Conservation (phyloP, 2,797 vertebrate genomes). For the Hirundo rustica region DNA sequence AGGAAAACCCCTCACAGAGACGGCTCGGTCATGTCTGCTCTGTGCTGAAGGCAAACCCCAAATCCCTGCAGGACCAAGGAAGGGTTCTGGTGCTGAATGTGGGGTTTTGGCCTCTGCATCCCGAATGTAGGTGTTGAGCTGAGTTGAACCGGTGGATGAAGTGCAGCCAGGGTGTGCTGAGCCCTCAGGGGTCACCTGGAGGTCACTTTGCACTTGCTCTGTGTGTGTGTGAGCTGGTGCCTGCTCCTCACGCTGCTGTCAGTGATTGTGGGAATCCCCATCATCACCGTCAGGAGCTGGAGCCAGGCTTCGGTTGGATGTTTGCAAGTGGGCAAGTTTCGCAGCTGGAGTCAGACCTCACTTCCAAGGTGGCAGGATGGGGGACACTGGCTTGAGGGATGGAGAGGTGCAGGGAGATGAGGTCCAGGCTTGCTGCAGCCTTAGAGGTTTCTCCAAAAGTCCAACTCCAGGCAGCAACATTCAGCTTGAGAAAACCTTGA, state of each 20-base stretch:
- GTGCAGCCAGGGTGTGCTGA: background rate
- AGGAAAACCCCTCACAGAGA: background rate
- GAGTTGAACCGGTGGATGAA: background rate
- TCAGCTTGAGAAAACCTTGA: background rate
- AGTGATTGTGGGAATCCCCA: background rate
- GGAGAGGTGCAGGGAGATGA: background rate
- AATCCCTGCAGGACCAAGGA: background rate
- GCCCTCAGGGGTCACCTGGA: background rate
- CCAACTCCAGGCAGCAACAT: background rate
- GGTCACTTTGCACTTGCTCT: background rate
- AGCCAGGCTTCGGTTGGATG: background rate
- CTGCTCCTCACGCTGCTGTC: background rate
- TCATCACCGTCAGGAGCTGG: background rate
- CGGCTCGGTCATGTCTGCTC: fast-evolving
- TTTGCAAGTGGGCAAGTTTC: background rate
- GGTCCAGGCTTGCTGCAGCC: background rate
- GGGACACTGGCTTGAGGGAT: background rate
- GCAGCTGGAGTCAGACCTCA: background rate
- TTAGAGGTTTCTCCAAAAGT: background rate
- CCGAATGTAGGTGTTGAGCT: background rate
- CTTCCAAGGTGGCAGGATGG: background rate
- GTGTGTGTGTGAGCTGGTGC: background rate
- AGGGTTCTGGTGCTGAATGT: background rate
- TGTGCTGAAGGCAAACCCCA: background rate
- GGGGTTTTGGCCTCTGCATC: background rate